Evolutionary conservation across 2,113 vertebrate genomes (phyloP), one percentile per base, ranked within the genome.

Genomic region (Megatriorchis doriae): DNA sequence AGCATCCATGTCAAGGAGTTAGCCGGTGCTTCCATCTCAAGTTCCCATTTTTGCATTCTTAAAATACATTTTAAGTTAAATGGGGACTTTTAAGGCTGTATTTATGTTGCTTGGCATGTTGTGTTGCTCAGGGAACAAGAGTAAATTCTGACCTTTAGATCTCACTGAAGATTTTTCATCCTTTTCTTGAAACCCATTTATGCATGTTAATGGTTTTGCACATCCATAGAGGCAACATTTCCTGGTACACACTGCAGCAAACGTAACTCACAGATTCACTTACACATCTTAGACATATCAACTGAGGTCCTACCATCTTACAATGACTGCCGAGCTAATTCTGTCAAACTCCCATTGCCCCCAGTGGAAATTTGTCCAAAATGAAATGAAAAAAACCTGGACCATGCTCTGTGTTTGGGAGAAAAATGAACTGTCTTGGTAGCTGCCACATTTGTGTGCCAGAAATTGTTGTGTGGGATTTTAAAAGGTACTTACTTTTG

Each of bases 401-500:
- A 27, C 25, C 18, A 11, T 38, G 31, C 13, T 87, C 42, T 58
- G 29, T 32, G 67, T 83, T 80, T 47, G 50, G 31, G 45, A 93
- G 81, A 94, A 94, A 97, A 97, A 96, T 83, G 48, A 88, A 90
- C 63, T 91, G 86, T 88, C 84, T 94, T 86, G 71, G 74, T 97
- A 94, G 87, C 78, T 88, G 92, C 82, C 48, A 91, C 70, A 58
- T 91, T 87, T 66, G 29, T 88, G 87, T 77, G 81, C 84, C 93
- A 96, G 89, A 93, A 97, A 82, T 62, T 82, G 86, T 77, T 91
- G 58, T 80, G 84, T 55, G 81, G 74, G 62, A 78, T 82, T 95
- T 95, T 86, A 70, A 93, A 93, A 97, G 95, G 91, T 97, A 78
- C 87, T 97, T 93, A 90, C 66, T 91, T 72, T 90, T 88, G 91